Conservation (phyloP, 2,888 invertebrate species). For the Leucoma salicis region DNA sequence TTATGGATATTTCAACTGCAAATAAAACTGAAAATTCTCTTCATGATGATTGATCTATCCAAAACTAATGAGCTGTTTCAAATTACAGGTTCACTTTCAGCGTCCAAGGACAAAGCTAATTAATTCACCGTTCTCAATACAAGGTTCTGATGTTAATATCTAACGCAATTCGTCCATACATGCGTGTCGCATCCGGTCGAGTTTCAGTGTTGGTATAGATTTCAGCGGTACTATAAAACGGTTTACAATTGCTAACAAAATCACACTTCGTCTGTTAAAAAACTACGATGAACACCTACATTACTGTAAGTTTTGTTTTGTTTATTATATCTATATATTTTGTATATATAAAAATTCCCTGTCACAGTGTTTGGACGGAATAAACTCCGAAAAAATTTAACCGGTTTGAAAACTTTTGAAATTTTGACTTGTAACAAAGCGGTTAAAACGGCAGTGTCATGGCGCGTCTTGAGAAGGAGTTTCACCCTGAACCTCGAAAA, state of each 20-base stretch:
- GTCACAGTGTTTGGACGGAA: neutral
- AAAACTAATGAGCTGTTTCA: too few species aligned
- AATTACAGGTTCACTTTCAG: too few species aligned
- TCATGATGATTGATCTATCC: too few species aligned
- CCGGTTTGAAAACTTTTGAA: neutral
- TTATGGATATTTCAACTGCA: too few species aligned
- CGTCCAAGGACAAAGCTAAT: constrained; percentile 20
- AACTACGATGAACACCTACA: constrained; percentile 66
- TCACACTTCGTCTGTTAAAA: constrained; percentile 61
- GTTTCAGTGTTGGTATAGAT: constrained; percentile 24
- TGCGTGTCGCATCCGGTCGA: constrained; percentile 30
- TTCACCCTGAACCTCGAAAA: too few species aligned
- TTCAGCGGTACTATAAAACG: constrained; percentile 19
- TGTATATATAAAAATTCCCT: too few species aligned
- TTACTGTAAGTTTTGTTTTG: constrained; percentile 57
- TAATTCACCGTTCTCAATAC: constrained; percentile 24
- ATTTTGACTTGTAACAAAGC: too few species aligned
- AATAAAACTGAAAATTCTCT: too few species aligned
- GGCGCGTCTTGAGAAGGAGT: too few species aligned
- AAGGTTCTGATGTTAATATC: constrained; percentile 42
- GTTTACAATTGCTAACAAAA: neutral
- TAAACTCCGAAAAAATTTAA: too few species aligned
- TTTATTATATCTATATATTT: constrained; percentile 1
- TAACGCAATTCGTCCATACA: constrained; percentile 27
- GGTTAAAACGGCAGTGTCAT: too few species aligned